Base-by-base conservation (phyloP, 2,797 vertebrate species). In the Nasua narica region DNA sequence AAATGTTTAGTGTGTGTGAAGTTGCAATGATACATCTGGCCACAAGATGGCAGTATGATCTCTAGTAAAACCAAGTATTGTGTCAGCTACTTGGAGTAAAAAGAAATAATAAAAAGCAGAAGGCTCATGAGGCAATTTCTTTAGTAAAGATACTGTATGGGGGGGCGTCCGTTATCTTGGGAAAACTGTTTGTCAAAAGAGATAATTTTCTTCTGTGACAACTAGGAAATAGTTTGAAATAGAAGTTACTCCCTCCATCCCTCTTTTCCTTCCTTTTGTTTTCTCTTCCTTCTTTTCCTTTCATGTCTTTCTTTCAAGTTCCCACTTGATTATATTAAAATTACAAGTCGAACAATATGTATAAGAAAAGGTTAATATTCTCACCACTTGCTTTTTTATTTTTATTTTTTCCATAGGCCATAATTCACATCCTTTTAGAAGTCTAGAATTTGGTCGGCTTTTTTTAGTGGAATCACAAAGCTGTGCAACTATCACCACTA, bases 11-110 rank as follows among this genome's bases (percentile, higher is more conserved):
- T 37, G 67, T 67, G 78, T 56, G 23, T 67, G 54, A 79, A 74
- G 25, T 29, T 97, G 85, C 32, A 87, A 10, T 83, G 37, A 18
- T 74, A 12, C 5, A 65, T 48, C 14, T 43, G 10, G n/a, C 56
- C 95, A 94, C 93, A 90, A 93, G 95, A 84, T 98, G 97, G 9
- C 32, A 95, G 88, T 72, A 85, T 74, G 11, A 43, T 50, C 40
- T 87, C 89, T 43, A 78, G 60, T 67, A 97, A 94, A 94, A 62
- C 19, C 37, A 89, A 92, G 19, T n/a, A 40, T 18, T 76, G 25
- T 62, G 65, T 56, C 54, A 56, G 25, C 18, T 88, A 13, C 12
- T 11, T 10, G 4, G 21, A 93, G 4, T 89, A 84, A 83, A 79
- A 23, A 84, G 52, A 92, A 94, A 35, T 86, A 79, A 72, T 86